Conservation (phyloP, 2,113 vertebrate genomes). For the Myiozetetes cayanensis region DNA sequence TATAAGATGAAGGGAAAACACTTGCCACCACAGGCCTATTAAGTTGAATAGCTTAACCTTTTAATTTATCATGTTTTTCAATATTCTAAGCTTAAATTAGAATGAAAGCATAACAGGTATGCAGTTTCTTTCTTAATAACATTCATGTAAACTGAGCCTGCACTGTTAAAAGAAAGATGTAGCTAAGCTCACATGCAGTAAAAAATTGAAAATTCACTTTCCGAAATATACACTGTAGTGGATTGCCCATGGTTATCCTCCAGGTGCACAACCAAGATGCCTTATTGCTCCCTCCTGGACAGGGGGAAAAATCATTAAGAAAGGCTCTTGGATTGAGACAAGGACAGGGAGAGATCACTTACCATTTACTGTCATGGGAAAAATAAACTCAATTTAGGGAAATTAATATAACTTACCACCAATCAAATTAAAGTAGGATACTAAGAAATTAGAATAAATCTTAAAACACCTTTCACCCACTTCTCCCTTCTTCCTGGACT, state of each 20-base stretch:
- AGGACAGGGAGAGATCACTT: not conserved
- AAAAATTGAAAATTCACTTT: not conserved
- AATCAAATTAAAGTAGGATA: not conserved
- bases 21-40: not conserved
- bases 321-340: not conserved
- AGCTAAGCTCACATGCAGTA: not conserved
- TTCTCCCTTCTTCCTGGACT: not conserved
- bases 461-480: not conserved
- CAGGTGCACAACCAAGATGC: not conserved
- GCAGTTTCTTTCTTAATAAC: not conserved
- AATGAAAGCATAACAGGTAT: not conserved
- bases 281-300: not conserved
- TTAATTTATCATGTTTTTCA: not conserved
- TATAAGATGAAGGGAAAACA: not conserved
- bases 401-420: not conserved
- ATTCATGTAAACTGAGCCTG: not conserved
- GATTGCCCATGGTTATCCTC: not conserved
- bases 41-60: not conserved
- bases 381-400: not conserved
- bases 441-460: not conserved
- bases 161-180: not conserved
- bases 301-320: not conserved
- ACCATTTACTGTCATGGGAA: not conserved
- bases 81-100: not conserved
- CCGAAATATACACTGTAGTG: not conserved